Evolutionary conservation across 1,140 invertebrate species (phyloP).

Genomic region (Solenopsis invicta): DNA sequence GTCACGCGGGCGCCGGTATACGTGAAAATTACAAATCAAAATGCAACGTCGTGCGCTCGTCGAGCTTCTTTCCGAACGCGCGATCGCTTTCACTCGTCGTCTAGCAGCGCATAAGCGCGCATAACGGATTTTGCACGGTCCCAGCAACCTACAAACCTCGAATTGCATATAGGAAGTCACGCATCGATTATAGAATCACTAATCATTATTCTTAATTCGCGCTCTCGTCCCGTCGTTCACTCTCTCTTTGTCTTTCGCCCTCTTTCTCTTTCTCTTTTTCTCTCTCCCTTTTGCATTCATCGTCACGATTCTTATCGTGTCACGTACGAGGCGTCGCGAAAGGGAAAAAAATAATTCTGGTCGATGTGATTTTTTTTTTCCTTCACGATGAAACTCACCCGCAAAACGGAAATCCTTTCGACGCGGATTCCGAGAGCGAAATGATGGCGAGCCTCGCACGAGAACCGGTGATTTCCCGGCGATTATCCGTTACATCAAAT

Average conservation of each 20-base stretch:
- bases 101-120: conserved; percentile 65
- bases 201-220: conserved; percentile 64
- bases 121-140: conserved; percentile 83
- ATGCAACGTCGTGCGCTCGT: conserved; percentile 25
- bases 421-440: conserved; percentile 38
- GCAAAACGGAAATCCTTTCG: conserved; percentile 61
- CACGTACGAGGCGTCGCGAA: conserved; percentile 47
- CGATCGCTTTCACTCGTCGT: conserved; percentile 81
- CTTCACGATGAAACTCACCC: conserved; percentile 22
- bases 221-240: background rate
- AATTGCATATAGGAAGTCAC: conserved; percentile 68
- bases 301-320: conserved; percentile 17
- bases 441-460: conserved; percentile 40
- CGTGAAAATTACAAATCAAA: conserved; percentile 43
- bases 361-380: background rate
- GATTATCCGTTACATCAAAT: conserved; percentile 53
- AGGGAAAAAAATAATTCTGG: conserved; percentile 61
- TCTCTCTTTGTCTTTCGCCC: background rate
- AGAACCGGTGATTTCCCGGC: conserved; percentile 17
- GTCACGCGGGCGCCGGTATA: conserved; percentile 26
- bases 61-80: conserved; percentile 47
- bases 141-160: conserved; percentile 84
- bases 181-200: conserved; percentile 47
- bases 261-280: background rate
- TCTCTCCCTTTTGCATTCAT: background rate